Evolutionary conservation across 2,797 vertebrate genomes (phyloP), one percentile per base, ranked within the genome.

Genomic region (Glyptemys insculpta): DNA sequence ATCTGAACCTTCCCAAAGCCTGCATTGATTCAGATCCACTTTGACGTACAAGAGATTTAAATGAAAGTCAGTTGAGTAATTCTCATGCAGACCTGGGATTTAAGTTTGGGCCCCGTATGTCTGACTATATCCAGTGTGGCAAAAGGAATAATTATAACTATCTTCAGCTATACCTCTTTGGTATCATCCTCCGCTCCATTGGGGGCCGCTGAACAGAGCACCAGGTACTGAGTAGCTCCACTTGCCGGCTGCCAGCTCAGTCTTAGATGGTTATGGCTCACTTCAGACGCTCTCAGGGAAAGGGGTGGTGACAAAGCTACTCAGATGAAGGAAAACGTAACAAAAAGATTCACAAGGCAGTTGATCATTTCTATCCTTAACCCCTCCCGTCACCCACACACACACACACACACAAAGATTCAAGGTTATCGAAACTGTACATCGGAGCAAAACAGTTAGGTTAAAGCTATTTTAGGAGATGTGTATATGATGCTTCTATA

Each of bases 211-310:
- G 89, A 95, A 83, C 95, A 98, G 68, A 98, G 98, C 85, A 99
- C 98, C 98, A 99, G 98, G 98, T 99, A 99, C 91, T 99, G 98
- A 0, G 99, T 98, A n/a, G 99, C 99, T 52, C 98, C 98, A 0
- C 98, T 92, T 0, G 98, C 98, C n/a, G 98, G 97, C 29, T 95
- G 97, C 99, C 99, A 99, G 78, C 98, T 98, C 74, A 99, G 98
- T 57, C 92, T 97, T 89, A 99, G 96, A 2, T 98, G 98, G 97
- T 98, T 99, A 95, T 98, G 98, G 7, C 98, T 99, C 78, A 98
- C 98, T 12, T 99, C 97, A 0, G 98, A 98, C 93, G 99, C 98
- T 0, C 98, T 97, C 89, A 99, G 97, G 41, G 98, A 97, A 74
- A 97, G 95, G 4, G 99, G 99, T 14, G 98, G 97, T 78, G 98